Evolutionary conservation across 64 coral and sea anemone genomes (phyloP).

Genomic region (Acropora yongei): DNA sequence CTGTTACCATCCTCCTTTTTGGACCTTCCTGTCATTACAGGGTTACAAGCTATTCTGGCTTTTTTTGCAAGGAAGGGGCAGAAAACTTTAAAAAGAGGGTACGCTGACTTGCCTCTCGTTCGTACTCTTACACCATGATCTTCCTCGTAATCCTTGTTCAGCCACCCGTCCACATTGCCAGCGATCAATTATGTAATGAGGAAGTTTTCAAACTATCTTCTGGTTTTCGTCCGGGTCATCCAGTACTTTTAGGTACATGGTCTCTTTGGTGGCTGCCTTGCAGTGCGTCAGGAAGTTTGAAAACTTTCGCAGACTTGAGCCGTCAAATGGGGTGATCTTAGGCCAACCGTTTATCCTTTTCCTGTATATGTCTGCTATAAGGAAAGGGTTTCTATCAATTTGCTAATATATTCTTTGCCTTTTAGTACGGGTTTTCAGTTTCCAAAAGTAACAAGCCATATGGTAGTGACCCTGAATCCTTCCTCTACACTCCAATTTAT

Average conservation of each 20-base stretch:
- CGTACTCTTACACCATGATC: background rate
- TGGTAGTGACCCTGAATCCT: no score
- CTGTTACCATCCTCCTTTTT: background rate
- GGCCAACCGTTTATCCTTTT: conserved; percentile 46
- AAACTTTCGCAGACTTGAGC: conserved; percentile 24
- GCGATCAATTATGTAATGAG: background rate
- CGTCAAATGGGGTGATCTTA: conserved; percentile 59
- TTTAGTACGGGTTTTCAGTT: background rate
- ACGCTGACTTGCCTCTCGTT: background rate
- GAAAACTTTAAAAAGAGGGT: background rate
- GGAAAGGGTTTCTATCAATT: conserved; percentile 55
- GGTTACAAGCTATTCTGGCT: background rate
- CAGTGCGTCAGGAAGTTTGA: conserved; percentile 59
- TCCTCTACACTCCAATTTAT: no score
- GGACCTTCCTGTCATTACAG: background rate
- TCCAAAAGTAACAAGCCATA: background rate
- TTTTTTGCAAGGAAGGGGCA: background rate
- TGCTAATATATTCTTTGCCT: background rate
- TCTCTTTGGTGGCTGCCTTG: background rate
- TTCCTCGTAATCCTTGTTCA: background rate
- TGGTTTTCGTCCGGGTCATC: conserved; percentile 33
- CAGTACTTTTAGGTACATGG: background rate
- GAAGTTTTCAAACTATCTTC: conserved; percentile 13
- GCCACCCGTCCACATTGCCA: conserved; percentile 18
- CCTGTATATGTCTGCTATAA: conserved; percentile 19